Evolutionary conservation across 2,797 vertebrate genomes (phyloP).

Genomic region (Aulostomus chinensis): DNA sequence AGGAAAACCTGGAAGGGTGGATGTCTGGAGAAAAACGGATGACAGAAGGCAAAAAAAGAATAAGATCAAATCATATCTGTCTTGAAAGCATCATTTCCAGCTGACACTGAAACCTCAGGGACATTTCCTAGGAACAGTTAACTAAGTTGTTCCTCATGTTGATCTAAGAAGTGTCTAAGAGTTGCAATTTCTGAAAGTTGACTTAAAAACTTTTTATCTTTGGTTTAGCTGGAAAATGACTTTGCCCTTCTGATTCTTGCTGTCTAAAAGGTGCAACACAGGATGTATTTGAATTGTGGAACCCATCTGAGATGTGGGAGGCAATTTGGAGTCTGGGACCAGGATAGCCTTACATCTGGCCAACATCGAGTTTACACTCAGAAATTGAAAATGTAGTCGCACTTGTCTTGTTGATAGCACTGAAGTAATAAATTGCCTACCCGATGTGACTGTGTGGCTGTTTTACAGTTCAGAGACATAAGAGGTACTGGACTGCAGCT

Average conservation of each 20-base stretch:
- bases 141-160: neutral
- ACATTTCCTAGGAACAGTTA: neutral
- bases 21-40: too few relatives aligned
- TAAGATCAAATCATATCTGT: too few relatives aligned
- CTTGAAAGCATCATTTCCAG: too few relatives aligned
- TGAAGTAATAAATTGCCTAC: neutral
- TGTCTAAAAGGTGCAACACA: neutral
- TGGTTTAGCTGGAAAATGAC: too few relatives aligned
- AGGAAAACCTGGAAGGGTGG: too few relatives aligned
- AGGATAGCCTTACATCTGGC: conserved; percentile 7
- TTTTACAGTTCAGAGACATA: neutral
- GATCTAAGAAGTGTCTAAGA: neutral
- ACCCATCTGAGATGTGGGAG: conserved; percentile 1
- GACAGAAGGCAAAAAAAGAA: too few relatives aligned
- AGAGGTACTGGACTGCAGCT: neutral
- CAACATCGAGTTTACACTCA: neutral
- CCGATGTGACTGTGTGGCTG: neutral
- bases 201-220: neutral
- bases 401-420: neutral
- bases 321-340: neutral
- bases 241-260: too few relatives aligned
- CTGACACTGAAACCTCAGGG: neutral
- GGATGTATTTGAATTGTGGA: neutral
- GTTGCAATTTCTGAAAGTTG: neutral
- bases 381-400: neutral